Base-by-base conservation (phyloP, 2,888 invertebrate genomes). In the Tetheella fluctuosa region DNA sequence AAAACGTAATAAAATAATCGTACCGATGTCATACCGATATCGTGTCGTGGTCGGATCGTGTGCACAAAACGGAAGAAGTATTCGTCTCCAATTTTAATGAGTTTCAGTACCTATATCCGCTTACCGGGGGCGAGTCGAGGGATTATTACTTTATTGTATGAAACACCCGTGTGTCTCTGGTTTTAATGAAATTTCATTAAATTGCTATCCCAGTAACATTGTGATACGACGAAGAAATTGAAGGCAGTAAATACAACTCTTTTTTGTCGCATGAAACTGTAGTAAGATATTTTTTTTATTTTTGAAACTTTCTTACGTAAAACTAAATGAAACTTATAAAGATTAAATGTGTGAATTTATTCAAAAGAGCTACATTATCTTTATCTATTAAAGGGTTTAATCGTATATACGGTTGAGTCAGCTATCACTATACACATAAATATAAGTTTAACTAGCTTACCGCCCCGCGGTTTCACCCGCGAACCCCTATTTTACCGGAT, bases 21-120 rank as follows among this genome's bases (percentile, higher is more conserved):
- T 17, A 48, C 1, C 8, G 13, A 34, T 2, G 17, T 42, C n/a
- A 20, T 20, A 20, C 20, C n/a, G 20, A 20, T 7, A 15, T 34
- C 34, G 34, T 20, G 15, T 37, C 34, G 23, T 13, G 7, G 20
- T 55, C 55, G 34, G 5, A 23, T 55, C 55, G 34, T 23, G 15
- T 34, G 13, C 5, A 23, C 23, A 23, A 55, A 55, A 17, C 15
- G 15, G 20, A 55, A 34, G 30, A 54, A 55, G 54, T 48, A 59
- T 48, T 42, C 58, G 23, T 59, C 42, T 17, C 25, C 13, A 59
- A 59, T 55, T 59, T 59, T 59, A 59, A 59, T 55, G 54, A 59
- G 59, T 48, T 59, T 54, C 48, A 34, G 34, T 55, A n/a, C n/a
- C n/a, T n/a, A 55, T 55, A 55, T 55, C 55, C 55, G 55, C 55